Evolutionary conservation across 2,113 vertebrate genomes (phyloP).

Genomic region (Cisticola juncidis): DNA sequence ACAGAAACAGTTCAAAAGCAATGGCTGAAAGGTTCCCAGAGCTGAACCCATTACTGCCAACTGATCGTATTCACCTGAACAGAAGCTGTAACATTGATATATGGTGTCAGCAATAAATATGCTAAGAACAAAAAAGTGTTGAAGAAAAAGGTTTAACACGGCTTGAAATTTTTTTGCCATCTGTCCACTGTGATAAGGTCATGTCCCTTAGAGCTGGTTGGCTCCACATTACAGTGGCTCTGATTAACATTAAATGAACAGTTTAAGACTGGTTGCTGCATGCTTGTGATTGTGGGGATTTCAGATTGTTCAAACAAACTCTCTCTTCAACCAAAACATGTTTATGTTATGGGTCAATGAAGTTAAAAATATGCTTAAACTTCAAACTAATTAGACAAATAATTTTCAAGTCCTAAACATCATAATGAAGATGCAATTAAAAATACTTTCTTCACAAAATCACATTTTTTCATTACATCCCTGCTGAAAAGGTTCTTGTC

Average conservation of each 20-base stretch:
- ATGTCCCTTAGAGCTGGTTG: background rate
- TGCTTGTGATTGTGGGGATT: background rate
- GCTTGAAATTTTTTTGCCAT: slow-evolving; percentile 42
- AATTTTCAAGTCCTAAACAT: background rate
- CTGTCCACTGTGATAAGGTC: slow-evolving; percentile 55
- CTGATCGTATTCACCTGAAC: slow-evolving; percentile 4
- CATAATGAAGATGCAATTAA: background rate
- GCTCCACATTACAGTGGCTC: background rate
- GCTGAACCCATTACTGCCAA: slow-evolving; percentile 1
- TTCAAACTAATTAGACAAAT: background rate
- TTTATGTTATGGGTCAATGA: background rate
- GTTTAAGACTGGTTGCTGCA: background rate
- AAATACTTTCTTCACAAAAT: background rate
- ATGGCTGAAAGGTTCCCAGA: background rate
- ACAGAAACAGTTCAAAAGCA: background rate
- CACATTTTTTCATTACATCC: background rate
- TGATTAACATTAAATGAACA: slow-evolving; percentile 30
- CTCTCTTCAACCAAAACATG: background rate
- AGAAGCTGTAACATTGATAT: slow-evolving; percentile 41
- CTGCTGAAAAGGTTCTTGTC: background rate
- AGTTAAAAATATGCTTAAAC: background rate
- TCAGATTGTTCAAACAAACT: background rate
- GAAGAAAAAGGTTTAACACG: slow-evolving; percentile 5
- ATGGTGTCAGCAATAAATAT: slow-evolving; percentile 50
- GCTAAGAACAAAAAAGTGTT: slow-evolving; percentile 47